Evolutionary conservation across 1,140 invertebrate species (phyloP), one percentile per base, ranked within the genome.

Genomic region (Megalonaias nervosa): DNA sequence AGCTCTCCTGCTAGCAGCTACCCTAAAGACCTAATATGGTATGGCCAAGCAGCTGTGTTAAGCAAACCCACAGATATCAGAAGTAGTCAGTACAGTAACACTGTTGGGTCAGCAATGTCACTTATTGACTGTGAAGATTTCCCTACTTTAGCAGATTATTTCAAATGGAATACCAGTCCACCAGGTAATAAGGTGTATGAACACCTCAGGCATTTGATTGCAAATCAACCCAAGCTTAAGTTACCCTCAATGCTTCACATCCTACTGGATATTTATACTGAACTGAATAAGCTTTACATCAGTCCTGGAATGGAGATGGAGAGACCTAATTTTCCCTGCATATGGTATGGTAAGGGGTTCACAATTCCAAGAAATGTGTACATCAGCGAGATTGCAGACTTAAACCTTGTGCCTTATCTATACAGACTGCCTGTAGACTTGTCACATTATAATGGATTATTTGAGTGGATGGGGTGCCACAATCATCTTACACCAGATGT

Each of bases 91-190:
- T 38, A 16, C 17, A 57, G 38, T 48, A 16, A 64, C 23, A n/a
- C 59, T 26, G 65, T 56, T 31, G 73, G 73, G 59, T 59, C 73
- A 48, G 19, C 17, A 66, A 60, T 48, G 19, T 31, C 62, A 31
- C 38, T 74, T 23, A 64, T 74, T 74, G 56, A 57, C 19, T 21
- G n/a, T 57, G 38, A 62, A n/a, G 11, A 48, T 48, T 48, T 48
- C 38, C 38, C 38, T 11, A 11, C 38, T 48, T 48, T 48, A 11
- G 38, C 38, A 48, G 6, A 48, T 48, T 48, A 48, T 48, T 77
- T 71, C 58, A 17, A 48, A 14, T 77, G 75, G 75, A 68, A 71
- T 1, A 48, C 26, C 5, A n/a, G 23, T 17, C 75, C 75, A 57
- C 16, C 60, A 59, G 26, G 21, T 15, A 15, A 38, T 5, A 58